Evolutionary conservation across 2,113 vertebrate genomes (phyloP), one percentile per base, ranked within the genome.

Genomic region (Vireo altiloquus): DNA sequence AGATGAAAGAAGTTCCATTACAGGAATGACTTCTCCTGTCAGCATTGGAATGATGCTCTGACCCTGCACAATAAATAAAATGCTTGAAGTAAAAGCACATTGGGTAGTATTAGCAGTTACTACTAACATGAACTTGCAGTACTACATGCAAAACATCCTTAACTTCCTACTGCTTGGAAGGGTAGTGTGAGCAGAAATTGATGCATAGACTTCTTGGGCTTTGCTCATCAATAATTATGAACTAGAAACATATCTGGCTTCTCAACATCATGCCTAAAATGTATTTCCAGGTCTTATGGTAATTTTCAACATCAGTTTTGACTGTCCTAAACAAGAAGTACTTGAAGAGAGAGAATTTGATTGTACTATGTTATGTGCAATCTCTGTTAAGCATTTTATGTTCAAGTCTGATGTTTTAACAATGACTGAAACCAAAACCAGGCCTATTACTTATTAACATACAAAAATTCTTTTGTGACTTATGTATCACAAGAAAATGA

Each of bases 1-100:
- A 52, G 99, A 99, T 63, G 99, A 99, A 95, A 99, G 97, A 50
- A 99, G 98, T 96, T 99, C 98, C 99, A 99, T 99, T 92, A 99
- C 98, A 50, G 99, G 99, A 96, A 99, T 97, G 46, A 99, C 99
- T 97, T 99, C 99, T 89, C 99, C 98, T 52, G 99, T 99, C 68
- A 99, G 97, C 98, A 99, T 98, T 63, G 99, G 98, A 97, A 99
- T 99, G 91, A 99, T 99, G 96, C 98, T 99, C 96, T 99, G 99
- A 91, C 99, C 99, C 99, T 99, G 91, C 9, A 56, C 3, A 90
- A 94, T 64, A 96, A 94, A 97, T 35, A 92, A 74, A 69, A 83
- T 25, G 11, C 31, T 39, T 94, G 17, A 95, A 77, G 46, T 74
- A 44, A 91, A 64, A 90, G 47, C 69, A 93, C n/a, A 66, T 31